A percentile compares a stretch with the other conserved stretches of the same genome.
Conservation (phyloP, 2,113 vertebrate genomes). For the Takifugu flavidus region DNA sequence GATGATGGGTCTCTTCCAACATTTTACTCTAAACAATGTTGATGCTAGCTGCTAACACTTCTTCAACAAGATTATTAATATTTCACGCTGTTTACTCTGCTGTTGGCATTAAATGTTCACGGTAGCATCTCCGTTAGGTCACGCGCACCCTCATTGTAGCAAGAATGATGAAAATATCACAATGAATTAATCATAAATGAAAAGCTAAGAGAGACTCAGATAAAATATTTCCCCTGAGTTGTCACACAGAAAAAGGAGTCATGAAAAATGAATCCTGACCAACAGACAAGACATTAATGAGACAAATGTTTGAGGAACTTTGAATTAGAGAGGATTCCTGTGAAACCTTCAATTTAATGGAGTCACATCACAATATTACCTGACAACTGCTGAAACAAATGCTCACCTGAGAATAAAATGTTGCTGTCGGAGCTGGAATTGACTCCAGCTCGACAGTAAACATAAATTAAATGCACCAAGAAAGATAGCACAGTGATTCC, state of each 20-base stretch:
- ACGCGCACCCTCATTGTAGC: slow-evolving; percentile 1
- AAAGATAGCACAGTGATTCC: too few relatives aligned
- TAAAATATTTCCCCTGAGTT: too few relatives aligned
- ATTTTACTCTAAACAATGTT: not conserved
- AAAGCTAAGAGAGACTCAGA: too few relatives aligned
- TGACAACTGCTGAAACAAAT: too few relatives aligned
- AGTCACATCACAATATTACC: not conserved
- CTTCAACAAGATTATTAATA: slow-evolving; percentile 26
- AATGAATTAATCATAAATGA: too few relatives aligned
- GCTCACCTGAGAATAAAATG: not conserved
- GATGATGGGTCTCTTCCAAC: not conserved
- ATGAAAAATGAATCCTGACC: too few relatives aligned
- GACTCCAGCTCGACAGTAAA: too few relatives aligned
- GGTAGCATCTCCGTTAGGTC: not conserved
- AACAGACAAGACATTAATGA: too few relatives aligned
- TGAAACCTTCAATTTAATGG: not conserved
- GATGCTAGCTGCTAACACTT: not conserved
- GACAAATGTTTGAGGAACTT: too few relatives aligned
- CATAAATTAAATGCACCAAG: too few relatives aligned
- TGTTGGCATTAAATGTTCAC: slow-evolving; percentile 19
- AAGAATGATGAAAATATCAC: slow-evolving; percentile 14
- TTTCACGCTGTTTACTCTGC: slow-evolving; percentile 34
- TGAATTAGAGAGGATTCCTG: not conserved
- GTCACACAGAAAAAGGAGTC: too few relatives aligned
- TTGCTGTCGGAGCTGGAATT: not conserved